These are phyloP conservation scores for mouse (Mus musculus) DNA, from an alignment of 2,113 vertebrate species.

Conservation along the genomic window DNA sequence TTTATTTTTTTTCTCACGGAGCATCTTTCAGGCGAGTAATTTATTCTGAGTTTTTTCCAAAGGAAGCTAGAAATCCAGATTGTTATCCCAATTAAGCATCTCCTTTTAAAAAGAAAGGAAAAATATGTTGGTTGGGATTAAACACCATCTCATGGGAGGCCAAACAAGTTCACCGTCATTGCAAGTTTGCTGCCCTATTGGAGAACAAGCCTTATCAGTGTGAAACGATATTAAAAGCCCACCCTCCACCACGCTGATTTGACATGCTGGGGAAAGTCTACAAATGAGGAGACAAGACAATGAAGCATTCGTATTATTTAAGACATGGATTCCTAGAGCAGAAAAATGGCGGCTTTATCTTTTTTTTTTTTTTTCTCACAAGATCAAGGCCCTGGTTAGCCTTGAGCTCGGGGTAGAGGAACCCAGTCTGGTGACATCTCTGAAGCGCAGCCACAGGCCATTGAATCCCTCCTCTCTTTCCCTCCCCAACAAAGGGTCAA, in stretches of 20 bases:
- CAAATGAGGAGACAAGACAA: background rate
- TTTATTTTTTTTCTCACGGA: background rate
- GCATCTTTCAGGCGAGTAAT: conserved; percentile 20
- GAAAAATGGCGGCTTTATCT: background rate
- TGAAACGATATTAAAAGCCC: rapidly evolving
- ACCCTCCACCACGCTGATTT: rapidly evolving
- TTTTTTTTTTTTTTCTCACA: background rate
- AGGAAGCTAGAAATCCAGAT: background rate
- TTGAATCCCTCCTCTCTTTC: background rate
- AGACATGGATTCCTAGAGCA: background rate
- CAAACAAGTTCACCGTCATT: background rate
- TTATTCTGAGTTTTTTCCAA: conserved; percentile 44
- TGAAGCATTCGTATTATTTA: background rate
- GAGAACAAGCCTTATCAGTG: background rate
- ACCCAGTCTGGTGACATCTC: too few species aligned
- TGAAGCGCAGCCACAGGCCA: background rate
- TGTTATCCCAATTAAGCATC: background rate
- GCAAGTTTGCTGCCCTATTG: too few species aligned
- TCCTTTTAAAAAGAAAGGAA: background rate
- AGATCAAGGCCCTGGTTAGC: background rate
- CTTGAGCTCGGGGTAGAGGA: background rate
- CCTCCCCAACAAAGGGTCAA: background rate
- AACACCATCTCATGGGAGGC: background rate
- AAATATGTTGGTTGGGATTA: background rate
- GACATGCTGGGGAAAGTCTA: too few species aligned